A percentile compares a stretch with the other conserved stretches of the same genome.
phyloP scores from a whole-genome alignment of 1,140 invertebrate species.

The Chionoecetes opilio region DNA sequence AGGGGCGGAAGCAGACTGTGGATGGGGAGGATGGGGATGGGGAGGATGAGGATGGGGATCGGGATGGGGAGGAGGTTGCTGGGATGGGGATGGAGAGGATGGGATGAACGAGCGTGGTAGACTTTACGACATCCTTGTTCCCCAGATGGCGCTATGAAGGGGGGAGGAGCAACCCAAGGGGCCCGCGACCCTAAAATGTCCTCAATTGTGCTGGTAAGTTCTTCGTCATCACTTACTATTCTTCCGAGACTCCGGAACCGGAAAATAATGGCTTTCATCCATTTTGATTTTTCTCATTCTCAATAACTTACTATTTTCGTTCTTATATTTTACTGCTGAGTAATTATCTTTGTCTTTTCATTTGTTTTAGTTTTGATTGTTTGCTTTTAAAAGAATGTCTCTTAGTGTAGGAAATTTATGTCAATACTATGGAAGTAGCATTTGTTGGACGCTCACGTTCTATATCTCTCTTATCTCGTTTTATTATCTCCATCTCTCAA shows the following conservation, averaged over 20 bases:
- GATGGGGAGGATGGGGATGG: no score
- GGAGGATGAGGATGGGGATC: no score
- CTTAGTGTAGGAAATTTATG: no score
- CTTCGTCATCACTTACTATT: not conserved
- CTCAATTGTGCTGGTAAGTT: not conserved
- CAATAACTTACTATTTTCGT: not conserved
- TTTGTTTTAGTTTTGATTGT: not conserved
- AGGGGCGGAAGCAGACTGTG: no score
- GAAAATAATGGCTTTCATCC: no score
- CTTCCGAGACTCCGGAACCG: not conserved
- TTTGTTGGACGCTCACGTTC: not conserved
- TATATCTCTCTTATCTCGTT: not conserved
- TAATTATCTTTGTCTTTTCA: not conserved
- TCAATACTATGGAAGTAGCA: no score
- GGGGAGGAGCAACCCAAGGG: not conserved
- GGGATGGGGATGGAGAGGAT: no score
- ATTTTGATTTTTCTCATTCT: not conserved
- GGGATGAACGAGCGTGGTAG: no score
- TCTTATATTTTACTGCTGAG: not conserved
- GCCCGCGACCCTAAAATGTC: not conserved
- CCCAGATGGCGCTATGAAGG: not conserved
- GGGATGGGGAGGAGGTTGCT: no score
- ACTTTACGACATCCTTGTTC: no score
- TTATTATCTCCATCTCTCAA: no score
- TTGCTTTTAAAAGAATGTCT: not conserved